These are phyloP conservation scores for Pollenia labialis DNA, from an alignment of 2,888 invertebrate genomes.

Conservation along the genomic window DNA sequence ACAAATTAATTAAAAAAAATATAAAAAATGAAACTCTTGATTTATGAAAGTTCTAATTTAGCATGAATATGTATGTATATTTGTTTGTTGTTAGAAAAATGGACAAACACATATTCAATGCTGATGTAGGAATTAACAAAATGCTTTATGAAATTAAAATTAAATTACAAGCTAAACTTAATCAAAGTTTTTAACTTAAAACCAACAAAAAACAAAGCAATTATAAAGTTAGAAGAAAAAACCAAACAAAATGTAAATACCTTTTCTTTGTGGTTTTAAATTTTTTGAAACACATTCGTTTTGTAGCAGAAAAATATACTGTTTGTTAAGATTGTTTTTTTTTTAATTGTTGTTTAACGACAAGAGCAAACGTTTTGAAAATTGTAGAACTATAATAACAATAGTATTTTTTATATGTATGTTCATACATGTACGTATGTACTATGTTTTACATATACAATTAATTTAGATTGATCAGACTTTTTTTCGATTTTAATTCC, in stretches of 20 bases:
- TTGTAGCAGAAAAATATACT: conserved; percentile 50
- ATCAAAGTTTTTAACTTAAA: conserved; percentile 42
- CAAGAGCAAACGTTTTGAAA: conserved; percentile 17
- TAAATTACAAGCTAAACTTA: conserved; percentile 41
- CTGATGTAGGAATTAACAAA: conserved; percentile 8
- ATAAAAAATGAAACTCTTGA: no score
- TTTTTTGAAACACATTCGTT: conserved; percentile 22
- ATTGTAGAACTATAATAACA: conserved; percentile 16
- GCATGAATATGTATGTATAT: no score
- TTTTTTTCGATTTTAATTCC: conserved; percentile 42
- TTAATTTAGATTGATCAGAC: conserved; percentile 64
- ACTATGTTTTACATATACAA: conserved; percentile 20
- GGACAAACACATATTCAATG: not conserved
- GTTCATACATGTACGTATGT: conserved; percentile 14
- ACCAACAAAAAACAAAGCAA: conserved; percentile 53
- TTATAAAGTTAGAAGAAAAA: conserved; percentile 15
- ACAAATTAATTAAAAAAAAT: no score
- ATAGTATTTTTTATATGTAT: conserved; percentile 2
- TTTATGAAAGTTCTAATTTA: no score
- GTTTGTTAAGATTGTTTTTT: not conserved
- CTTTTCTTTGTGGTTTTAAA: conserved; percentile 44
- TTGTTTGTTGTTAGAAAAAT: no score
- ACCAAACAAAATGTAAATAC: conserved; percentile 64
- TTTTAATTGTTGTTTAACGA: conserved; percentile 1
- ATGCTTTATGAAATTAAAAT: conserved; percentile 27